Evolutionary conservation across 2,113 vertebrate genomes (phyloP).

Genomic region (Galbula dea): DNA sequence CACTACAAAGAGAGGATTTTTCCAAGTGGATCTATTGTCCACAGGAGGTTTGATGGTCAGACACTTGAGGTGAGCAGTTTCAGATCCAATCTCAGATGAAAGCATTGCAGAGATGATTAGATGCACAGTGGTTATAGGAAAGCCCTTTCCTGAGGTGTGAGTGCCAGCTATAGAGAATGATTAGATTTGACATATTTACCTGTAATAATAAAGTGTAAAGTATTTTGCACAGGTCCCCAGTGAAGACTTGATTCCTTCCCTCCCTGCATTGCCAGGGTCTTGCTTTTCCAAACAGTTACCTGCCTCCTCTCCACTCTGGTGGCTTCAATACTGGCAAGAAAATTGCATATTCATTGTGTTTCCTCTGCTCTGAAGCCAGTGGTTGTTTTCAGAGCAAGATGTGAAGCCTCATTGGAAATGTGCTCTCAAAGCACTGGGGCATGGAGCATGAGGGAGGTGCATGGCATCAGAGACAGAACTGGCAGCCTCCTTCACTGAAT

Average conservation of each 20-base stretch:
- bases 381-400: neutral
- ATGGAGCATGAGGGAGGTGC: neutral
- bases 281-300: neutral
- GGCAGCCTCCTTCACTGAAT: neutral
- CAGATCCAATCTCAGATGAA: neutral
- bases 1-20: neutral
- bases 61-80: neutral
- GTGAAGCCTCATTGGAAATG: conserved; percentile 4
- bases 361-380: neutral
- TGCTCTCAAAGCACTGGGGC: neutral
- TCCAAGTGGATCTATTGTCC: neutral
- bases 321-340: neutral
- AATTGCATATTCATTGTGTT: neutral
- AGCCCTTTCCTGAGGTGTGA: neutral
- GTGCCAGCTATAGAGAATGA: neutral
- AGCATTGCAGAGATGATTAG: neutral
- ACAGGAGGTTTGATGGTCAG: neutral
- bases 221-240: too few species aligned
- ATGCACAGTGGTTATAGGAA: neutral
- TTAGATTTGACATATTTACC: neutral
- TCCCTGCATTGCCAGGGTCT: neutral
- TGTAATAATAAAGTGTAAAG: neutral
- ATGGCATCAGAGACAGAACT: neutral
- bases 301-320: neutral
- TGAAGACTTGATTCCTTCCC: too few species aligned